Percentiles rank a stretch among this genome's conserved stretches.
Evolutionary conservation across 1,140 invertebrate species (phyloP).

Genomic region (Pseudomyrmex concolor): DNA sequence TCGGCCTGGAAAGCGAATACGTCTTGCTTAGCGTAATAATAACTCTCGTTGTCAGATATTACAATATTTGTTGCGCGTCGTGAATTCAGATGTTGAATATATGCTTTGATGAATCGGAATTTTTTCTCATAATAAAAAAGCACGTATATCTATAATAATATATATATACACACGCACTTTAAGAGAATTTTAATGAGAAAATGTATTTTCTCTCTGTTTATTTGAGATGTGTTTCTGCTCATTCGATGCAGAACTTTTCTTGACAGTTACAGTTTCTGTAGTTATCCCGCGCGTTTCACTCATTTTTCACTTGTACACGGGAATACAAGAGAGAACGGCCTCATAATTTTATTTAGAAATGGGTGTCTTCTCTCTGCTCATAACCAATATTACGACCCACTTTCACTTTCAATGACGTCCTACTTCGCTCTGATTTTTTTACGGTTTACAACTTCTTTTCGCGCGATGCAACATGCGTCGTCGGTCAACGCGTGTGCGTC

Average conservation of each 20-base stretch:
- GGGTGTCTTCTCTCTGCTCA: slow-evolving; percentile 21
- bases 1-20: slow-evolving; percentile 78
- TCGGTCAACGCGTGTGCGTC: too few relatives aligned
- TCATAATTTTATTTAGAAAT: slow-evolving; percentile 61
- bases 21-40: background rate
- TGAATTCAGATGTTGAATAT: background rate
- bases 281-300: background rate
- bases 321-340: background rate
- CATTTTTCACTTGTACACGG: background rate
- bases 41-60: background rate
- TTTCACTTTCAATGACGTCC: slow-evolving; percentile 41
- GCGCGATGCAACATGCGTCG: background rate
- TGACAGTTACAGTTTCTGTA: background rate
- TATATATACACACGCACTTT: too few relatives aligned
- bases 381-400: slow-evolving; percentile 49
- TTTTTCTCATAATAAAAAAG: too few relatives aligned
- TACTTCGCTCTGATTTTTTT: slow-evolving; percentile 29
- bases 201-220: too few relatives aligned
- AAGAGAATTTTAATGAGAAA: too few relatives aligned
- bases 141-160: too few relatives aligned
- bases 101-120: too few relatives aligned
- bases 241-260: background rate
- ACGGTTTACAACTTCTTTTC: background rate
- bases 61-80: background rate
- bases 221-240: too few relatives aligned